Evolutionary conservation across 2,888 invertebrate species (phyloP), one percentile per base, ranked within the genome.

Genomic region (Augochlorella aurata): DNA sequence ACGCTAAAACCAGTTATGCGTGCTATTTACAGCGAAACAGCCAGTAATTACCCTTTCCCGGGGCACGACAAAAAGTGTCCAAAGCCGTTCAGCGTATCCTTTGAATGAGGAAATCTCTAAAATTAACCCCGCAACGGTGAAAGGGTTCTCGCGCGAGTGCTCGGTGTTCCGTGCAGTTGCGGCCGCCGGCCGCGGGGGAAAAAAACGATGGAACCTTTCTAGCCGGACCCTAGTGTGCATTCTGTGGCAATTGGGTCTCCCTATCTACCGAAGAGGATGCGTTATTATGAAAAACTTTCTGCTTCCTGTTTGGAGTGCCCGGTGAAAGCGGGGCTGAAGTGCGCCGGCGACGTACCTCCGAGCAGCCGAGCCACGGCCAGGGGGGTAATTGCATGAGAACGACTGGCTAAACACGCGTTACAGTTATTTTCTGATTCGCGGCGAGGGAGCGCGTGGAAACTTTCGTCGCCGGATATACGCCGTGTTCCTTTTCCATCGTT

Each of bases 81-180:
- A 85, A 88, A 88, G 82, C 84, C 75, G 79, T 69, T 73, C 77
- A 80, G 70, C 72, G 67, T 81, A 67, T 84, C 83, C 88, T 85
- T 87, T 83, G 86, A 82, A 87, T 82, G 84, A 80, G 88, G 82
- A 84, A 84, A 80, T 88, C 88, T 89, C 88, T 89, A 89, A 90
- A 90, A 90, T 90, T 90, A 89, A 87, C 82, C 83, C 87, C 82
- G 81, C 77, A 63, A 69, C 47, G 65, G 84, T 80, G 84, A 88
- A 87, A 85, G 89, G 89, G 82, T 86, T 87, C 50, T 44, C 70
- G 66, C 54, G 47, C 68, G 83, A 85, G 84, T 84, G 87, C 78
- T 87, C 86, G 86, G 74, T 88, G 87, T 90, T 88, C 89, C 89
- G 87, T 87, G 87, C 78, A 85, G 88, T 86, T 87, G 90, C 85